Base-by-base conservation (phyloP, 2,888 invertebrate genomes). In the Drosophila affinis region DNA sequence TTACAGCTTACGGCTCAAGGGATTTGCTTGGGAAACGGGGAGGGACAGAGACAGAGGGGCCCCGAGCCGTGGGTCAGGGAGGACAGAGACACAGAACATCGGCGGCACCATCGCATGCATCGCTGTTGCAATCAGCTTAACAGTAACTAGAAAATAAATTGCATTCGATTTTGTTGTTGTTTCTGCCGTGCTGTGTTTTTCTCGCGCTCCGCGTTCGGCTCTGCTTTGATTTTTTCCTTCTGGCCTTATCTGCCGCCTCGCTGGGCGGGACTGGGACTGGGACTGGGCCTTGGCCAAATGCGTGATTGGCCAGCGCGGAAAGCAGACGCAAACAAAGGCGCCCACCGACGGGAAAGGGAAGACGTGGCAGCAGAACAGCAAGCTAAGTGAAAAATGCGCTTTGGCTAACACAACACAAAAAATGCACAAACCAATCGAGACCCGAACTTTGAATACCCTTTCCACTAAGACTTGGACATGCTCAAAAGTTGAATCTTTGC, bases 81-180 rank as follows among this genome's bases (percentile, higher is more conserved):
- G 39, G 39, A 39, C 39, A 68, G 68, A 47, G 69, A 39, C 48
- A 39, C n/a, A 45, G 68, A 70, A 24, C 49, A 54, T 48, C 55
- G 56, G 58, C 60, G 69, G 58, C 49, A 57, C 52, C 48, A 47
- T 51, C 47, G 63, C 56, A 52, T 48, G 52, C 76, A 68, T 76
- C 65, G 78, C 63, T 55, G 85, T 77, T 87, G 88, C 86, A 88
- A 88, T 87, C 88, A 88, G 88, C 87, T 87, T 87, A 87, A 87
- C 82, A 75, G 85, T 87, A 88, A 88, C 88, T 87, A 87, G 85
- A 87, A 87, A 87, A 87, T 87, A 87, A 87, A 87, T 87, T 87
- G 87, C 87, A 87, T 87, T 87, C 87, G 85, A 82, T 87, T 84
- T 82, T 72, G 77, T 81, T 78, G 79, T 75, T 72, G 70, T 76